These are phyloP conservation scores for Andricus quercusramuli DNA, from an alignment of 2,888 invertebrate genomes.

Conservation along the genomic window DNA sequence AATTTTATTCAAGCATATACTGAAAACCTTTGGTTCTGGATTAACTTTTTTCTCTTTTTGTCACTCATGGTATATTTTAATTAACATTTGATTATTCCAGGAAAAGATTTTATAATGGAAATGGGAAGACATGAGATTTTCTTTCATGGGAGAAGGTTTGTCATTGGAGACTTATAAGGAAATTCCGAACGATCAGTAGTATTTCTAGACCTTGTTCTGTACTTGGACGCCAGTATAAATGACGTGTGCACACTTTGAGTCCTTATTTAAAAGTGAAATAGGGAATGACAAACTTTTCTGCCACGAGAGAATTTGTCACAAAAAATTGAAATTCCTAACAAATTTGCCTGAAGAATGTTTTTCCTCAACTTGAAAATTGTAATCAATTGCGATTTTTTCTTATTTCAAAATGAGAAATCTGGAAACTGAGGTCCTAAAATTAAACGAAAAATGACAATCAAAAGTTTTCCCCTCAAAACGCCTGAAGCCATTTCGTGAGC, in stretches of 20 bases:
- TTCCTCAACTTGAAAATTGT: not conserved
- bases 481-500: conserved; percentile 35
- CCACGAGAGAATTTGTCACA: conserved; percentile 18
- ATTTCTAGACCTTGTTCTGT: conserved; percentile 38
- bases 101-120: not conserved
- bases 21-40: not conserved
- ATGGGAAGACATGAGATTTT: conserved; percentile 7
- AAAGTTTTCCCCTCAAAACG: conserved; percentile 33
- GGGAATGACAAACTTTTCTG: conserved; percentile 15
- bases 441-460: conserved; percentile 40
- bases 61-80: not conserved
- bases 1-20: too few species aligned
- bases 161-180: conserved; percentile 35
- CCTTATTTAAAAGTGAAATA: conserved; percentile 19
- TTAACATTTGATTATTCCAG: not conserved
- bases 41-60: not conserved
- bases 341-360: conserved; percentile 13
- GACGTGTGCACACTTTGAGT: conserved; percentile 3
- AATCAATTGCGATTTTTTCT: too few species aligned
- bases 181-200: conserved; percentile 26
- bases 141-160: conserved; percentile 15
- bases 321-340: conserved; percentile 22
- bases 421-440: conserved; percentile 34
- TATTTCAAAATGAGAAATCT: not conserved
- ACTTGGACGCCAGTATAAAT: conserved; percentile 28